phyloP scores from a whole-genome alignment of 2,113 vertebrate species.

The Paramisgurnus dabryanus region DNA sequence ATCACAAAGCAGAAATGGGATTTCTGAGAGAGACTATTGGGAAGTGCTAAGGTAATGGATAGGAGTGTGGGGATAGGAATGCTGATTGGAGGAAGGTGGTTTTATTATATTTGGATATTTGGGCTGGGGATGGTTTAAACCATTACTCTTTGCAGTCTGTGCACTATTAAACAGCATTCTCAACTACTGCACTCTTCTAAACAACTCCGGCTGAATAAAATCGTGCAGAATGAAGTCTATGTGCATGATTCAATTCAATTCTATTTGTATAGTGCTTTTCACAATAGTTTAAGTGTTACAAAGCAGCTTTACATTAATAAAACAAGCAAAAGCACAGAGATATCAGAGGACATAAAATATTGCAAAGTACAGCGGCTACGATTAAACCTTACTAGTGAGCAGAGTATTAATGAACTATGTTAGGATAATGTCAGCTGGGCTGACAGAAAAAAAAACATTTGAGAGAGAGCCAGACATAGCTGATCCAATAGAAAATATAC shows the following conservation, averaged over 20 bases:
- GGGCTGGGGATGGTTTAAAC: background rate
- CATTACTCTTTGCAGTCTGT: background rate
- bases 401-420: too few species aligned
- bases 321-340: too few species aligned
- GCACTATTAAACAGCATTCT: background rate
- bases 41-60: background rate
- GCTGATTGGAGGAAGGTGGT: background rate
- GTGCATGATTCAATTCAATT: background rate
- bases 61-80: background rate
- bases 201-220: background rate
- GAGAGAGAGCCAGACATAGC: too few species aligned
- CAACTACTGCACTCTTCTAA: background rate
- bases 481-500: too few species aligned
- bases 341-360: too few species aligned
- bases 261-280: too few species aligned
- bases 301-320: too few species aligned
- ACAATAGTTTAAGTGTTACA: too few species aligned
- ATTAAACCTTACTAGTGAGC: too few species aligned
- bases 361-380: too few species aligned
- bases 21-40: background rate
- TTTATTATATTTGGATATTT: background rate
- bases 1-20: background rate
- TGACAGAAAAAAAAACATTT: too few species aligned
- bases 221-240: background rate
- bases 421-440: too few species aligned